phyloP scores from a whole-genome alignment of 2,113 vertebrate genomes.

The Ceuthmochares aereus region DNA sequence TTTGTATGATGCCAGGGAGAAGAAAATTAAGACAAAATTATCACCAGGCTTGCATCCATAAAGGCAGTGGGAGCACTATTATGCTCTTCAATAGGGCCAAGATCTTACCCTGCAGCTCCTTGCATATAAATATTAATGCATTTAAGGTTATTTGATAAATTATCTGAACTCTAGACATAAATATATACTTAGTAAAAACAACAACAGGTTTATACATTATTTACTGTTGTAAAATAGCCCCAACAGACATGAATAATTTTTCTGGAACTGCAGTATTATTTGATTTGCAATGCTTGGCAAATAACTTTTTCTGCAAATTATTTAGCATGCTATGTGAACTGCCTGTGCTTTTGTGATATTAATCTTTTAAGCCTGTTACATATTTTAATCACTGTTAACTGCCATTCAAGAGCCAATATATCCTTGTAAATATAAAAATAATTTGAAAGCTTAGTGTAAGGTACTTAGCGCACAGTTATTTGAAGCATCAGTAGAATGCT shows the following conservation, averaged over 20 bases:
- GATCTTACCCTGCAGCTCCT: not conserved
- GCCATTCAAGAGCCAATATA: not conserved
- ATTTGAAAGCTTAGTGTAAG: not conserved
- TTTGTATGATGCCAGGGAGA: not conserved
- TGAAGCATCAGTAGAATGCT: not conserved
- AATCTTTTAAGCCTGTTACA: not conserved
- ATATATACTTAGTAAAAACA: not conserved
- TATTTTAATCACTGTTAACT: not conserved
- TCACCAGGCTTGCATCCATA: not conserved
- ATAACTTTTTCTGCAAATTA: not conserved
- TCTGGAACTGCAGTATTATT: not conserved
- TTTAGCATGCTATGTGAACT: not conserved
- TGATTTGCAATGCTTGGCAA: constrained; percentile 31
- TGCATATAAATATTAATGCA: not conserved
- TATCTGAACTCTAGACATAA: not conserved
- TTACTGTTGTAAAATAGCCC: not conserved
- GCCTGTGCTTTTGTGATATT: not conserved
- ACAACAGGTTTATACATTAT: not conserved
- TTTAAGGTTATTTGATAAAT: not conserved
- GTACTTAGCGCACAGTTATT: not conserved
- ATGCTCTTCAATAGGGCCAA: not conserved
- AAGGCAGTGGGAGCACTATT: not conserved
- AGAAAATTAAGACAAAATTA: not conserved
- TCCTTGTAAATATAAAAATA: not conserved
- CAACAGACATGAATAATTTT: not conserved